phyloP scores from a whole-genome alignment of 2,888 invertebrate species.

The Rotaria socialis region DNA sequence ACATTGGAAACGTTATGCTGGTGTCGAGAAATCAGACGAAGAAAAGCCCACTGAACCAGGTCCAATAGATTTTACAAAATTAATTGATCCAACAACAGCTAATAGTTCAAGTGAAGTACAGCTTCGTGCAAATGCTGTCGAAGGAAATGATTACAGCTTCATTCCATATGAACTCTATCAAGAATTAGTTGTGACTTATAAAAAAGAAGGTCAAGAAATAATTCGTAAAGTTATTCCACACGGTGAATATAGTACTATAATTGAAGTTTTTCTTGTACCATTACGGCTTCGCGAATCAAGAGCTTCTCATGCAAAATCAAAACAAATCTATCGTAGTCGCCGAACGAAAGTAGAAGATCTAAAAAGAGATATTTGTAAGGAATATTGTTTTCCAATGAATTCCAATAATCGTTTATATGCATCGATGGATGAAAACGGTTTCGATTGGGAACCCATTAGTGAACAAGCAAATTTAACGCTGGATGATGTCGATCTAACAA shows the following conservation, averaged over 20 bases:
- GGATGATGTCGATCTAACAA: neutral
- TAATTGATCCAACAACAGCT: neutral
- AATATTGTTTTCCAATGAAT: neutral
- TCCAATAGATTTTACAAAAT: neutral
- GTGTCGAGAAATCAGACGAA: constrained; percentile 47
- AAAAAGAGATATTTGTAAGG: neutral
- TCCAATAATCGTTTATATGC: neutral
- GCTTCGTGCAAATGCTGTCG: neutral
- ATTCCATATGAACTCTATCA: neutral
- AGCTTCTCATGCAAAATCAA: neutral
- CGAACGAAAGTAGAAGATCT: neutral
- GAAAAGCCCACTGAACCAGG: neutral
- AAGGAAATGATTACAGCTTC: neutral
- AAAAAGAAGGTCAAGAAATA: neutral
- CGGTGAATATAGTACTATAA: too few relatives aligned
- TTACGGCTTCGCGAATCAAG: constrained; percentile 8
- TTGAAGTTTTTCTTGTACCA: neutral
- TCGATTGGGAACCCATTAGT: neutral
- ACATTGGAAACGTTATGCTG: constrained; percentile 61
- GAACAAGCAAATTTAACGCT: neutral
- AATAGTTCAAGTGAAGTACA: neutral
- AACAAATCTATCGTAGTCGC: neutral
- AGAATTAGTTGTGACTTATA: neutral
- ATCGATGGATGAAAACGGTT: neutral
- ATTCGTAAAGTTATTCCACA: neutral